Evolutionary conservation across 2,888 invertebrate genomes (phyloP).

Genomic region (Zygothrica quintamaculata): DNA sequence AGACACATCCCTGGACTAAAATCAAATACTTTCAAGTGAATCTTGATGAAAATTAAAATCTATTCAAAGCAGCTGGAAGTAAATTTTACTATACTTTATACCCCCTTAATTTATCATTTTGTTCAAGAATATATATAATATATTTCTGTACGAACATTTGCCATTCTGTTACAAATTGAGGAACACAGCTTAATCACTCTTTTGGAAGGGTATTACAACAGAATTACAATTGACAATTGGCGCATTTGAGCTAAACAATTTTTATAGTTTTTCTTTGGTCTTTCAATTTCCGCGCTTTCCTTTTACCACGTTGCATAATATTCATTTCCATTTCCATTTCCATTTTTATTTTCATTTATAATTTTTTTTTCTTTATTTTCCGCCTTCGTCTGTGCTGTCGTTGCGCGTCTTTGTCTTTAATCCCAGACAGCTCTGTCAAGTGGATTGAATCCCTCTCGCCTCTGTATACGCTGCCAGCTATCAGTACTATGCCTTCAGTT

Average conservation of each 20-base stretch:
- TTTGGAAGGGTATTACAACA: background rate
- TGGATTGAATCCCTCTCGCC: constrained; percentile 38
- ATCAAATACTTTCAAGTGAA: too few species aligned
- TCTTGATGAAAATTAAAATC: too few species aligned
- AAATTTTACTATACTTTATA: too few species aligned
- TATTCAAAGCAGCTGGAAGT: too few species aligned
- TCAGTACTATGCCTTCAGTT: constrained; percentile 42
- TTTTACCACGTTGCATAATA: constrained; percentile 52
- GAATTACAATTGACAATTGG: constrained; percentile 37
- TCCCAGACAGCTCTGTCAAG: constrained; percentile 60
- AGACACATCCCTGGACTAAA: too few species aligned
- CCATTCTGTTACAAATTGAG: too few species aligned
- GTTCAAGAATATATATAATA: too few species aligned
- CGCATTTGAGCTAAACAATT: constrained; percentile 30
- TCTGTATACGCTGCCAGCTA: background rate
- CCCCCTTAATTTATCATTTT: too few species aligned
- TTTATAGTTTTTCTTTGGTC: constrained; percentile 39
- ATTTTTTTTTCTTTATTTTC: too few species aligned
- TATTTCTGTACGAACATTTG: too few species aligned
- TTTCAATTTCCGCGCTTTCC: constrained; percentile 45
- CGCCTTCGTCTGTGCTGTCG: constrained; percentile 57
- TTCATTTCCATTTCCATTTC: constrained; percentile 3
- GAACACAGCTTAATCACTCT: too few species aligned
- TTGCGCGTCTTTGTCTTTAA: constrained; percentile 53
- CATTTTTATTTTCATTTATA: too few species aligned